Conservation (phyloP, 2,888 invertebrate species). For the Homarus gammarus region DNA sequence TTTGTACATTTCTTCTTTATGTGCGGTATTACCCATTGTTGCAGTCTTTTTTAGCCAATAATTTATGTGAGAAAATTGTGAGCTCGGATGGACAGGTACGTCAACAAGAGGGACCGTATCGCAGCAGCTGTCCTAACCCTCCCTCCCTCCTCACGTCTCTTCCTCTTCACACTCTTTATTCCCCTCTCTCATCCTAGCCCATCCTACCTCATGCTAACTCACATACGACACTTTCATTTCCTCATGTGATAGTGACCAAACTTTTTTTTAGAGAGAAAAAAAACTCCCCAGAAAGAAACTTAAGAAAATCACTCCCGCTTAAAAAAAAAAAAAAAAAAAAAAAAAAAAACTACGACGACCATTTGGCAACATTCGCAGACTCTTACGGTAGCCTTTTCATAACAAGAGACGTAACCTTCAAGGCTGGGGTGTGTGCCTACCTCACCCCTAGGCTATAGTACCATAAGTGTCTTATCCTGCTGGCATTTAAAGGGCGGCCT, state of each 20-base stretch:
- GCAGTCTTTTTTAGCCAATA: constrained; percentile 55
- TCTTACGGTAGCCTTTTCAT: constrained; percentile 52
- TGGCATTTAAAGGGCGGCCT: constrained; percentile 16
- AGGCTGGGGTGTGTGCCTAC: neutral
- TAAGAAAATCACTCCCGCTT: no score
- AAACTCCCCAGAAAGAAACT: neutral
- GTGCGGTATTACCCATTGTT: constrained; percentile 58
- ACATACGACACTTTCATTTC: no score
- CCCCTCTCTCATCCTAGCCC: no score
- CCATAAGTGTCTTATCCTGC: constrained; percentile 53
- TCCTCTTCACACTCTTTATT: constrained; percentile 19
- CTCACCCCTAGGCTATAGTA: constrained; percentile 29
- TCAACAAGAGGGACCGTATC: constrained; percentile 38
- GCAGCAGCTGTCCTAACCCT: constrained; percentile 18
- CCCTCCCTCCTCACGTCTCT: neutral
- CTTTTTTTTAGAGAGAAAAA: neutral
- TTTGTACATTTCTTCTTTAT: constrained; percentile 48
- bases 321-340: no score
- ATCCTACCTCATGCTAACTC: no score
- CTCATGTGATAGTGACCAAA: no score
- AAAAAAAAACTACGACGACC: no score
- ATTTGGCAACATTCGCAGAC: constrained; percentile 44
- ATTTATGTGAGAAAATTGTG: constrained; percentile 51
- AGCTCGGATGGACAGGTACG: constrained; percentile 50
- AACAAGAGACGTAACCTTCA: constrained; percentile 27